These are phyloP conservation scores for Chloropsis cyanopogon DNA, from an alignment of 2,113 vertebrate genomes.

Conservation along the genomic window DNA sequence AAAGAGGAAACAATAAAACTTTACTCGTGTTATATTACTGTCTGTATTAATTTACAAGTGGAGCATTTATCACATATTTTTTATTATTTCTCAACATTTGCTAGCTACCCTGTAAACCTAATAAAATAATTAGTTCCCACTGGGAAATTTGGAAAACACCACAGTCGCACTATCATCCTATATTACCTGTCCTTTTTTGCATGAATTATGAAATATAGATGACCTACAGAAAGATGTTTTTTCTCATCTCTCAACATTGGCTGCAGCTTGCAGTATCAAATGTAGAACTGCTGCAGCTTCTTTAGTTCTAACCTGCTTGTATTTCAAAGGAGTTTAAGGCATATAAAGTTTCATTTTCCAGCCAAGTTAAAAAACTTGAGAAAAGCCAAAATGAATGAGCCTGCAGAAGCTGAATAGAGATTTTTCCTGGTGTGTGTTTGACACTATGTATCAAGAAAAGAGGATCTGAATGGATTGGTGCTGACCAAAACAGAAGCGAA, in stretches of 20 bases:
- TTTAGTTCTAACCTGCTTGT: not conserved
- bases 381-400: not conserved
- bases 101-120: not conserved
- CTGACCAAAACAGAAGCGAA: not conserved
- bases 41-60: not conserved
- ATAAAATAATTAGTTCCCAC: not conserved
- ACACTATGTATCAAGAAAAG: not conserved
- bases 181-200: not conserved
- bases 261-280: not conserved
- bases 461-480: not conserved
- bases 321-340: not conserved
- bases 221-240: not conserved
- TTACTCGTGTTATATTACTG: not conserved
- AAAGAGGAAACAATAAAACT: constrained; percentile 47
- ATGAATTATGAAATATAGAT: not conserved
- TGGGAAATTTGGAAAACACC: not conserved
- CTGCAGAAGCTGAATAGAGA: not conserved
- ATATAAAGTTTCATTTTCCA: not conserved
- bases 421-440: not conserved
- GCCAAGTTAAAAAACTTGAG: not conserved
- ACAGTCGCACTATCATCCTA: not conserved
- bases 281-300: not conserved
- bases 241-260: not conserved
- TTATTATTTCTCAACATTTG: not conserved
- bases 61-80: not conserved